Evolutionary conservation across 2,113 vertebrate species (phyloP), one percentile per base, ranked within the genome.

Genomic region (Plectropomus leopardus): DNA sequence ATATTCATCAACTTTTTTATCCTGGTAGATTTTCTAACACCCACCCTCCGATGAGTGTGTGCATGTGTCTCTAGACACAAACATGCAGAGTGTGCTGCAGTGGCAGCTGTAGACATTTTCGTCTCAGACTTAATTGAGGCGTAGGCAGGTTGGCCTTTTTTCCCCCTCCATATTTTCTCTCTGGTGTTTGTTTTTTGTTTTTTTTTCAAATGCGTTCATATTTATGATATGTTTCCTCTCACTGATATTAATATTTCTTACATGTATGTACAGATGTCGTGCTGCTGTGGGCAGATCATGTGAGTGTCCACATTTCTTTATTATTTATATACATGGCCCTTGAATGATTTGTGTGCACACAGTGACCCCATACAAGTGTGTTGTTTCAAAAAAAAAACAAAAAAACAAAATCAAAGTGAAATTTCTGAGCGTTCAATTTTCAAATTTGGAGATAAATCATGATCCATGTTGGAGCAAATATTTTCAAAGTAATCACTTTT

Each of bases 51-150:
- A 51, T 16, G 64, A 79, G 65, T 36, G 53, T 76, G 60, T 65
- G 28, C 9, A 9, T 40, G 24, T 36, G 70, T 76, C 64, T 66
- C 47, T 36, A 14, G 28, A 74, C 61, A 78, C 68, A 58, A 48
- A 75, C 61, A 68, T 17, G 7, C 68, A 26, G 16, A 63, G 54
- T 57, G 51, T 32, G 53, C 26, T 73, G 76, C 75, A 45, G 71
- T 59, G 63, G 80, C 48, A 65, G 63, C 78, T 60, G 67, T 32
- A 87, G 77, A 84, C 76, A 36, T 86, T 87, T 79, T 83, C 69
- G n/a, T 86, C 86, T 76, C 88, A 69, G 86, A 71, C 82, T 80
- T 91, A 91, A 93, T 89, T 89, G 76, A 78, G 61, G 83, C 80
- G 86, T 90, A 70, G 88, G 88, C 71, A 80, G 79, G 30, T 85